These are phyloP conservation scores for Ctenochaetus hawaiiensis DNA, from an alignment of 2,797 vertebrate genomes.

Conservation along the genomic window DNA sequence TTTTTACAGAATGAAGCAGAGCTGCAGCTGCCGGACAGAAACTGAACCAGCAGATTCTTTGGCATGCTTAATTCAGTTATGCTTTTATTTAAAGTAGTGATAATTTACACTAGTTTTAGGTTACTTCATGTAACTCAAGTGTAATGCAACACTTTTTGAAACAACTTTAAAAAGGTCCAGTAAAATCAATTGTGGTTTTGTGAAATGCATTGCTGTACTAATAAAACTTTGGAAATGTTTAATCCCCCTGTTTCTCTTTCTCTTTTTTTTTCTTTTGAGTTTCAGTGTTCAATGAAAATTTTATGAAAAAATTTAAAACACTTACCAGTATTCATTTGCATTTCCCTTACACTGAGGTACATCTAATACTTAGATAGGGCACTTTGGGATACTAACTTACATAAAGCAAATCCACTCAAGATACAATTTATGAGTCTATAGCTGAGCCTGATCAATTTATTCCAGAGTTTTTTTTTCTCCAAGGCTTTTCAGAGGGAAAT, in stretches of 20 bases:
- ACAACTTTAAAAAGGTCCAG: neutral
- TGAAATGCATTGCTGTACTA: neutral
- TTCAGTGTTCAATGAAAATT: neutral
- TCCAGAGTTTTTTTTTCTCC: neutral
- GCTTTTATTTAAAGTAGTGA: neutral
- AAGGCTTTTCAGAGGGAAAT: neutral
- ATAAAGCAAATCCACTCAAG: neutral
- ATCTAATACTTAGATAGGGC: too few relatives aligned
- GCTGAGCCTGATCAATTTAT: too few relatives aligned
- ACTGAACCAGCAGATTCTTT: neutral
- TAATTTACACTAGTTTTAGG: neutral
- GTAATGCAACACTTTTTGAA: neutral
- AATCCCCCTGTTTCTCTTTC: neutral
- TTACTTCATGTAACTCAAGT: neutral
- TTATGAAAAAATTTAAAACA: neutral
- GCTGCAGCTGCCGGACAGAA: constrained; percentile 8
- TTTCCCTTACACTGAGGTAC: neutral
- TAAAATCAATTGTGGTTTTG: neutral
- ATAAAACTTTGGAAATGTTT: neutral
- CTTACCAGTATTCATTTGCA: neutral
- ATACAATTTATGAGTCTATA: too few relatives aligned
- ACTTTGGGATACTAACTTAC: too few relatives aligned
- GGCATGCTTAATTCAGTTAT: neutral
- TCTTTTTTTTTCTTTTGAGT: too few relatives aligned
- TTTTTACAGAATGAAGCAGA: constrained; percentile 75